A percentile compares a stretch with the other conserved stretches of the same genome.
Conservation (phyloP, 2,113 vertebrate genomes). For the Reinhardtius hippoglossoides region DNA sequence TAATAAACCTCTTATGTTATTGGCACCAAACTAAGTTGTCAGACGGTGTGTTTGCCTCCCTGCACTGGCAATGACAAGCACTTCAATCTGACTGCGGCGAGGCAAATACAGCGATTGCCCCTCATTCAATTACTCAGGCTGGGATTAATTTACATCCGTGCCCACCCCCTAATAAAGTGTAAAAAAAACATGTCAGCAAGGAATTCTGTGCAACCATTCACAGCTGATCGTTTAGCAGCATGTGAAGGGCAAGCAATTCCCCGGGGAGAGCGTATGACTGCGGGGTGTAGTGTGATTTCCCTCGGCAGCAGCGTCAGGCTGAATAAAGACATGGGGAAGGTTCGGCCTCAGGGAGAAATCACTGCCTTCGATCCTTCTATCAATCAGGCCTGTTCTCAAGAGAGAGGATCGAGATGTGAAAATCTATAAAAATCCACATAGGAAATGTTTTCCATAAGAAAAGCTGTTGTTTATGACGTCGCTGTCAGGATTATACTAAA, state of each 20-base stretch:
- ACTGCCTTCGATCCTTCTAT: neutral
- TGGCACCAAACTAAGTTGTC: slow-evolving; percentile 53
- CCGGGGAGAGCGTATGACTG: slow-evolving; percentile 16
- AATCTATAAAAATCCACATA: slow-evolving; percentile 20
- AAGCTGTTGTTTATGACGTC: neutral
- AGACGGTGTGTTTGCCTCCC: slow-evolving; percentile 24
- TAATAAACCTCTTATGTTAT: slow-evolving; percentile 51
- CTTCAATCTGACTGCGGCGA: slow-evolving; percentile 46
- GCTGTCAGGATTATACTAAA: too few relatives aligned
- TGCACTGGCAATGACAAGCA: slow-evolving; percentile 38
- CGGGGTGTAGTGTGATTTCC: slow-evolving; percentile 57
- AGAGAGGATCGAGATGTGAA: slow-evolving; percentile 3
- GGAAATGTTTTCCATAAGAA: neutral
- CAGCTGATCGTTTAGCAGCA: slow-evolving; percentile 48
- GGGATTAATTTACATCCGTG: slow-evolving; percentile 58
- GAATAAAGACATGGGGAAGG: slow-evolving; percentile 20
- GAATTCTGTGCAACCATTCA: slow-evolving; percentile 19
- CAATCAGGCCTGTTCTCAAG: slow-evolving; percentile 14
- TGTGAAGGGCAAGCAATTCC: slow-evolving; percentile 39
- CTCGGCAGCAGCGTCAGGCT: slow-evolving; percentile 16
- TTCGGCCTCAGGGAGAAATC: slow-evolving; percentile 7
- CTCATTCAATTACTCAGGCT: slow-evolving; percentile 71
- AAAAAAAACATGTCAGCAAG: slow-evolving; percentile 18
- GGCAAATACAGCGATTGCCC: slow-evolving; percentile 24
- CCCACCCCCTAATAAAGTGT: slow-evolving; percentile 56